phyloP scores from a whole-genome alignment of 2,888 invertebrate genomes.

The Habrosyne pyritoides region DNA sequence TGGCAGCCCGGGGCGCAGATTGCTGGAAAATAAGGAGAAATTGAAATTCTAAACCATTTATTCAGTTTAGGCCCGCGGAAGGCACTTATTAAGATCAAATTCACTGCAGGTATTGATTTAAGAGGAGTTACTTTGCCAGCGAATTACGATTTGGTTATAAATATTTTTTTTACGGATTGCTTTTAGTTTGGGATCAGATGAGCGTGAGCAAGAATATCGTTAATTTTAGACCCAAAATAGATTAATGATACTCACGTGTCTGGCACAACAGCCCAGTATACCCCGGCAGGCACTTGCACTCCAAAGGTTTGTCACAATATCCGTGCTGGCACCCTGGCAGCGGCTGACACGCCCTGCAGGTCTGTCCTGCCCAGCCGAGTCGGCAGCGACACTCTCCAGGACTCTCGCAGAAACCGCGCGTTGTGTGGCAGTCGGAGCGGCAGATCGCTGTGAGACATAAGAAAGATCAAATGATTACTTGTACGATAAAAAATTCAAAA shows the following conservation, averaged over 20 bases:
- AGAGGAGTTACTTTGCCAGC: no score
- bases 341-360: slow-evolving; percentile 93
- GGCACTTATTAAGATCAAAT: no score
- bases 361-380: slow-evolving; percentile 94
- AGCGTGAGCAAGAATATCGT: no score
- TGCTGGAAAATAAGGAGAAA: slow-evolving; percentile 82
- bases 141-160: no score
- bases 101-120: no score
- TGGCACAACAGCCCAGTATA: slow-evolving; percentile 95
- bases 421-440: slow-evolving; percentile 92
- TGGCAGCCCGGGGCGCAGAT: slow-evolving; percentile 93
- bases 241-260: slow-evolving; percentile 86
- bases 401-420: slow-evolving; percentile 92
- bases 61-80: no score
- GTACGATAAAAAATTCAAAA: no score
- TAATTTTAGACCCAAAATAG: no score
- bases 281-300: slow-evolving; percentile 96
- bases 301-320: slow-evolving; percentile 93
- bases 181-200: no score
- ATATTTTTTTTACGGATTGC: no score
- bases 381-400: slow-evolving; percentile 96
- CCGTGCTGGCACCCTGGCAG: slow-evolving; percentile 96
- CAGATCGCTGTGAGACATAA: slow-evolving; percentile 88
- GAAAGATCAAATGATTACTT: background rate
- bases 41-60: no score